A percentile compares a stretch with the other conserved stretches of the same genome.
Evolutionary conservation across 1,140 invertebrate genomes (phyloP).

Genomic region (Adelges cooleyi): DNA sequence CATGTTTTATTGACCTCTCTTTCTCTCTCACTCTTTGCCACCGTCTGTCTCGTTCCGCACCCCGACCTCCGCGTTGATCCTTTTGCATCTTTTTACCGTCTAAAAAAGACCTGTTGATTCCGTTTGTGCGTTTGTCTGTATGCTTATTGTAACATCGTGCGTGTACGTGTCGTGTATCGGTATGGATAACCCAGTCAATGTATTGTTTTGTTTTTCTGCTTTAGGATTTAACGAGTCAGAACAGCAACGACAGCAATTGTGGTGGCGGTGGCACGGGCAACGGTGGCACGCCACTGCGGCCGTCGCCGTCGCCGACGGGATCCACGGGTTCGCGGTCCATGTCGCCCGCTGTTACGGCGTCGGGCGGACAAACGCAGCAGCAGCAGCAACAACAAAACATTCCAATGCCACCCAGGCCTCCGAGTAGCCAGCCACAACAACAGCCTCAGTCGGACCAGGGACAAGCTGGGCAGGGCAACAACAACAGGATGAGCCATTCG

Average conservation of each 20-base stretch:
- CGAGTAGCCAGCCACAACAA: conserved; percentile 52
- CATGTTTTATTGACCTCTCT: conserved; percentile 19
- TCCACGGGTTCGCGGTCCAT: conserved; percentile 86
- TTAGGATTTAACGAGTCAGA: conserved; percentile 70
- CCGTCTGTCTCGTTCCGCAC: no score
- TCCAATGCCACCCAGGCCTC: conserved; percentile 81
- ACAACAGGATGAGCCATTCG: conserved; percentile 58
- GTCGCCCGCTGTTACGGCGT: conserved; percentile 88
- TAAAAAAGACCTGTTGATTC: conserved; percentile 23
- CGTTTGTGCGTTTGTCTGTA: neutral
- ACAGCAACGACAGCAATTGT: conserved; percentile 66
- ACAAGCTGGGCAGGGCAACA: conserved; percentile 42
- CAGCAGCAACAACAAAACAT: conserved; percentile 47
- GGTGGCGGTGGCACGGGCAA: conserved; percentile 55
- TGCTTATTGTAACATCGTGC: no score
- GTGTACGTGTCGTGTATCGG: conserved; percentile 4
- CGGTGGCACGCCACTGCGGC: conserved; percentile 66
- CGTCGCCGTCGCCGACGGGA: conserved; percentile 83
- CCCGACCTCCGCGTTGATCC: neutral
- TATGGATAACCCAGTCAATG: neutral
- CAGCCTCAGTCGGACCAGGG: conserved; percentile 56
- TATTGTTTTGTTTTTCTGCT: conserved; percentile 43
- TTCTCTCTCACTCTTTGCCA: neutral
- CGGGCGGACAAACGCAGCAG: neutral
- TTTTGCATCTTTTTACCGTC: conserved; percentile 24